Conservation (phyloP, 2,797 vertebrate species). For the Takifugu ocellatus region DNA sequence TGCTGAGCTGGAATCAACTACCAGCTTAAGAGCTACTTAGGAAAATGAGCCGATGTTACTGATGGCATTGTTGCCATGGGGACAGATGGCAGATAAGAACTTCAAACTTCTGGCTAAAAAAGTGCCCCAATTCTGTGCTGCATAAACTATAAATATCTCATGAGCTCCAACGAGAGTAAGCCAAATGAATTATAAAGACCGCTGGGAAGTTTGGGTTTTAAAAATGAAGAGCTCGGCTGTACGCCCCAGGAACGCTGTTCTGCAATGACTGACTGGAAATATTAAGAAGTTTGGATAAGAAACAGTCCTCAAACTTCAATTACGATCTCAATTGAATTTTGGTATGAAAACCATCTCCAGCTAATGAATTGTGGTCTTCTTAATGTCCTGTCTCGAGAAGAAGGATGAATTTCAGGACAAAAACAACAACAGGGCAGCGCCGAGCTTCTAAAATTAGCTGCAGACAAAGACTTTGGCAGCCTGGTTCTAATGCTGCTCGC, state of each 20-base stretch:
- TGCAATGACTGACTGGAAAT: too few species aligned
- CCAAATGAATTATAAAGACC: not conserved
- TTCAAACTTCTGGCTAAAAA: conserved; percentile 39
- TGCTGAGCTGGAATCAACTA: conserved; percentile 14
- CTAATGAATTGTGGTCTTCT: not conserved
- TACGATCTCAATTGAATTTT: too few species aligned
- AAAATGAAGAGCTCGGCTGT: too few species aligned
- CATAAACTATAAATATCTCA: conserved; percentile 19
- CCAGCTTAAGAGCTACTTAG: conserved; percentile 21
- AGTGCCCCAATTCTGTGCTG: conserved; percentile 18
- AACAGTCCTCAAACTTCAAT: too few species aligned
- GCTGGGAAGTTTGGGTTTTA: not conserved
- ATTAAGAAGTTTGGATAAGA: too few species aligned
- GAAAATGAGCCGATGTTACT: conserved; percentile 35
- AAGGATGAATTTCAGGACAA: conserved; percentile 9
- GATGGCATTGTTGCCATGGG: conserved; percentile 70
- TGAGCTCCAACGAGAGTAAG: not conserved
- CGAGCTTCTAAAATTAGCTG: conserved; percentile 63
- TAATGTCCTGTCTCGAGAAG: conserved; percentile 9
- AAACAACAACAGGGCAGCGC: conserved; percentile 18
- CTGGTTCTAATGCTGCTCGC: conserved; percentile 43
- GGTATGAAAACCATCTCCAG: too few species aligned
- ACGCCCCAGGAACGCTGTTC: too few species aligned
- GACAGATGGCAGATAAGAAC: conserved; percentile 59
- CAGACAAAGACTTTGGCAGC: conserved; percentile 52